Base-by-base conservation (phyloP, 2,797 vertebrate species). In the Melanotaenia parkinsoni region DNA sequence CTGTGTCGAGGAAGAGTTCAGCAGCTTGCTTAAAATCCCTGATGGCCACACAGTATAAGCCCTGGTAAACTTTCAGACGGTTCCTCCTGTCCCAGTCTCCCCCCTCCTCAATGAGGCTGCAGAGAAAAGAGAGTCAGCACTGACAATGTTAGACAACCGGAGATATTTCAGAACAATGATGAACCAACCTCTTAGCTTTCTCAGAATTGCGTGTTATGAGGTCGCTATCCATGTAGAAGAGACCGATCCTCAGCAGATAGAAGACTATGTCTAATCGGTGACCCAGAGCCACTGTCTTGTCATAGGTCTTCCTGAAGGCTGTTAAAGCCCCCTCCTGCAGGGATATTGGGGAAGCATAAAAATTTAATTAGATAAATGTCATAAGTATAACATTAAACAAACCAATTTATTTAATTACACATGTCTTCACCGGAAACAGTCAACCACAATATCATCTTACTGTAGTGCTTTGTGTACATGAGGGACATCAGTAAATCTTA, bases 201-300 rank as follows among this genome's bases (percentile, higher is more conserved):
- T 99, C 98, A 0, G 97, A 99, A 93, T 99, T 99, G 67, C 97
- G 94, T 33, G 97, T 99, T 92, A 99, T 99, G 88, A 99, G 98
- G 91, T 99, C 97, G 0, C 97, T 99, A 70, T 99, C 98, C 98
- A 99, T 99, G 40, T 99, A 99, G 89, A 99, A 99, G 76, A 99
- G 93, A 7, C 98, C 98, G 50, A 99, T 99, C 89, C 98, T 95
- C 13, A 99, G 92, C 59, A 99, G 94, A 62, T 98, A 99, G 88
- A 99, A 99, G 33, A 99, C 97, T 0, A 99, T 99, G 70, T 99
- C 98, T 84, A 99, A 92, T 0, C 98, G 95, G 87, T 99, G 98
- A 40, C 98, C 97, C 63, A 99, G 88, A 1, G 98, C 98, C 84
- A 99, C 98, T 0, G 98, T 99, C 91, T 99, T 99, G 85, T 99